Percentiles rank a stretch among this genome's conserved stretches.
phyloP scores from a whole-genome alignment of 2,113 vertebrate genomes.

The Lipophrys pholis region DNA sequence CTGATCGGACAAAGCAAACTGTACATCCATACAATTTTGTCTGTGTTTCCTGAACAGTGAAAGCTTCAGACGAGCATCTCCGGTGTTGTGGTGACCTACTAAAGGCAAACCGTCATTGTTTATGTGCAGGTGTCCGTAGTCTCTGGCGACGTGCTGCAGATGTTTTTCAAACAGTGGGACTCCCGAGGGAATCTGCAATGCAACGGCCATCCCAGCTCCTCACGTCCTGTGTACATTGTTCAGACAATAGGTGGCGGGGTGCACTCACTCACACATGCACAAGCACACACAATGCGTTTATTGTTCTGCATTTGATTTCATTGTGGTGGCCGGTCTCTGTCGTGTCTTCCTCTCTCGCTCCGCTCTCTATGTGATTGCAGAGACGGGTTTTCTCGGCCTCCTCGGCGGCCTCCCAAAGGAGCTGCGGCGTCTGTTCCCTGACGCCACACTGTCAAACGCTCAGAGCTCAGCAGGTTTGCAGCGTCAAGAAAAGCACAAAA shows the following conservation, averaged over 20 bases:
- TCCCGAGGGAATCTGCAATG: conserved; percentile 72
- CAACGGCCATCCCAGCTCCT: conserved; percentile 51
- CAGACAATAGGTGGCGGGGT: conserved; percentile 84
- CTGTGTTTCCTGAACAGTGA: conserved; percentile 27
- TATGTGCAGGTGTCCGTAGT: conserved; percentile 68
- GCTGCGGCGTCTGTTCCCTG: conserved; percentile 72
- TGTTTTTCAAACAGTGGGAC: conserved; percentile 76
- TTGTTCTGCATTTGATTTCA: conserved; percentile 7
- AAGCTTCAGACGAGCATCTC: conserved; percentile 28
- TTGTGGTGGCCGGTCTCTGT: neutral
- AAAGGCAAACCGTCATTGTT: conserved; percentile 24
- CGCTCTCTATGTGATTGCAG: conserved; percentile 64
- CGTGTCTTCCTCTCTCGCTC: neutral
- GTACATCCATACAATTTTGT: neutral
- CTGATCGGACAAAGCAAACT: conserved; percentile 15
- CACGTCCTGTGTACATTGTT: conserved; percentile 82
- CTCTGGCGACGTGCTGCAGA: conserved; percentile 69
- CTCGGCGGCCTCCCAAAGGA: conserved; percentile 77
- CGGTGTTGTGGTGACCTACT: conserved; percentile 47
- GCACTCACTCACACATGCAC: neutral
- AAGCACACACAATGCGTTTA: conserved; percentile 4
- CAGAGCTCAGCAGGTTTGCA: conserved; percentile 53
- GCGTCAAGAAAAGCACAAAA: neutral
- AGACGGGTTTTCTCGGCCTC: conserved; percentile 86
- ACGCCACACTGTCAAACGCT: conserved; percentile 16